Percentiles rank a stretch among this genome's conserved stretches.
Conservation (phyloP, 53 echinoderm and acorn worm species). For the Temnopleurus reevesii region DNA sequence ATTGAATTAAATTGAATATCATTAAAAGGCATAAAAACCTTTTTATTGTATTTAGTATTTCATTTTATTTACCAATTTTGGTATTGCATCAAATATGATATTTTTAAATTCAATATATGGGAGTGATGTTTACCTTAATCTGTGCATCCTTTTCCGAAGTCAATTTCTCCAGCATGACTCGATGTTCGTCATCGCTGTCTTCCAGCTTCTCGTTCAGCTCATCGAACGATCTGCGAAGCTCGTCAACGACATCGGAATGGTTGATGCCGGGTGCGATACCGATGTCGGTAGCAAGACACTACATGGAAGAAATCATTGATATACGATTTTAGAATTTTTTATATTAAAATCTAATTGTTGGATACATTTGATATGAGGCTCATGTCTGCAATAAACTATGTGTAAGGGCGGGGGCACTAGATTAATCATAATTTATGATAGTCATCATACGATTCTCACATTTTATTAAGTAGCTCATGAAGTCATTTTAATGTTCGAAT, state of each 20-base stretch:
- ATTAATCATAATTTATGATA: neutral
- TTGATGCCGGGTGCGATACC: neutral
- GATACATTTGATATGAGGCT: neutral
- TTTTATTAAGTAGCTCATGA: neutral
- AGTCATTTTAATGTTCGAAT: too few relatives aligned
- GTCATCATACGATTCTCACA: neutral
- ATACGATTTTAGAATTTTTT: neutral
- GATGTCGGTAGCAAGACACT: slow-evolving; percentile 5
- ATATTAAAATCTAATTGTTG: neutral
- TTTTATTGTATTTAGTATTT: too few relatives aligned
- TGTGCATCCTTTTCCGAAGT: neutral
- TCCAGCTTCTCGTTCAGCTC: neutral
- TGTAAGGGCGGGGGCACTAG: too few relatives aligned
- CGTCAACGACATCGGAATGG: neutral
- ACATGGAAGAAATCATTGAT: too few relatives aligned
- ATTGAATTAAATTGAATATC: too few relatives aligned
- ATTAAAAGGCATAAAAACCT: too few relatives aligned
- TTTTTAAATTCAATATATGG: too few relatives aligned
- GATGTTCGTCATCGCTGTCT: neutral
- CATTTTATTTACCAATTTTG: too few relatives aligned
- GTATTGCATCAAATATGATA: too few relatives aligned
- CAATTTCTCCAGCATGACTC: neutral
- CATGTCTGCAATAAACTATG: too few relatives aligned
- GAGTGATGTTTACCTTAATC: neutral
- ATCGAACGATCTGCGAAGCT: neutral